Base-by-base conservation (phyloP, 1,140 invertebrate genomes). In the Manduca sexta region DNA sequence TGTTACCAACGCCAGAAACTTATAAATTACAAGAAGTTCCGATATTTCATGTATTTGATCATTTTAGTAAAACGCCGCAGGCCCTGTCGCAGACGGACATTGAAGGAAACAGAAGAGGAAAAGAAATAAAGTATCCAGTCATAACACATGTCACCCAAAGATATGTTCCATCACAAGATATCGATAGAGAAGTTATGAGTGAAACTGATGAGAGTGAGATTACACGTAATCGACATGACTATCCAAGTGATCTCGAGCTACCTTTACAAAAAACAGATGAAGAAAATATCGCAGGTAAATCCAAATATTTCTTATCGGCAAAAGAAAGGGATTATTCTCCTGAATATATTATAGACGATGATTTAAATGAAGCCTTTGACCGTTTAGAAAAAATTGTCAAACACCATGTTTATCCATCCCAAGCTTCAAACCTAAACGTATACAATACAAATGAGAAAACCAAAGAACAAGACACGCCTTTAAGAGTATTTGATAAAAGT, bases 61-160 rank as follows among this genome's bases (percentile, higher is more conserved):
- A 78, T 80, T 83, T 83, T 81, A 85, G 78, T 74, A 76, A 74
- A 76, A 45, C 65, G 47, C 68, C 69, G 60, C 54, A 81, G 74
- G 55, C 55, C 59, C 16, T 75, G 73, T 46, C 65, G 58, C 41
- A 64, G 56, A 14, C 49, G 43, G 45, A 60, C 62, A 53, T 45
- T 57, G 53, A 68, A 67, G 73, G 59, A 64, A 45, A 53, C 65
- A 55, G 64, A 68, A 37, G 49, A 66, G 56, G 55, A 66, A 56
- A 69, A 62, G 46, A 72, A 67, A 56, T 67, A 60, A 58, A 29
- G 30, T 21, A 56, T 50, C 17, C 45, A 2, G 48, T 50, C 0
- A 8, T 16, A 12, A 8, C 38, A 18, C 18, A 18, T 13, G 21
- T 14, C 21, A 13, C 11, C 41, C 12, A 30, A 46, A 10, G 41